Evolutionary conservation across 2,888 invertebrate genomes (phyloP).

Genomic region (Tetranychus truncatus): DNA sequence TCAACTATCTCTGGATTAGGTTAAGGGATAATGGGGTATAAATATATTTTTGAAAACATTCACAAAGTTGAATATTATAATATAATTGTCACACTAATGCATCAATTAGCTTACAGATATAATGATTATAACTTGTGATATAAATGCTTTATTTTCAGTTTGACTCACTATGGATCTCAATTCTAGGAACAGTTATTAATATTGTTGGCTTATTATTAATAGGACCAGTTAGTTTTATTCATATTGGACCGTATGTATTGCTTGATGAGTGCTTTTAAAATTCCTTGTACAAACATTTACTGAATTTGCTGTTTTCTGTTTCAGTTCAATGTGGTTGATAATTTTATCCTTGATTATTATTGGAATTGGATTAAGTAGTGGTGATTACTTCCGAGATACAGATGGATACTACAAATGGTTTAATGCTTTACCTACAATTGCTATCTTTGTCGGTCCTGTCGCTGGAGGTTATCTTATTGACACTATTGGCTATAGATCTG

Average conservation of each 20-base stretch:
- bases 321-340: slow-evolving; percentile 40
- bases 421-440: slow-evolving; percentile 57
- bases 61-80: no score
- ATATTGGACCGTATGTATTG: slow-evolving; percentile 41
- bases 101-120: no score
- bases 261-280: neutral
- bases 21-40: slow-evolving; percentile 46
- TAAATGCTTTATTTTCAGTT: slow-evolving; percentile 10
- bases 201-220: slow-evolving; percentile 50
- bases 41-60: neutral
- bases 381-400: no score
- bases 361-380: slow-evolving; percentile 62
- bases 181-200: slow-evolving; percentile 29
- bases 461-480: slow-evolving; percentile 19
- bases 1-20: slow-evolving; percentile 62
- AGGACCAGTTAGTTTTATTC: slow-evolving; percentile 63
- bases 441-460: slow-evolving; percentile 19
- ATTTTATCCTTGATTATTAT: slow-evolving; percentile 49
- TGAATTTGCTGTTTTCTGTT: neutral
- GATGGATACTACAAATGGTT: slow-evolving; percentile 43
- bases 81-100: neutral
- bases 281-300: neutral
- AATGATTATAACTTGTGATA: no score
- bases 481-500: slow-evolving; percentile 13
- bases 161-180: slow-evolving; percentile 25